Evolutionary conservation across 2,797 vertebrate species (phyloP), one percentile per base, ranked within the genome.

Genomic region (Oophaga sylvatica): DNA sequence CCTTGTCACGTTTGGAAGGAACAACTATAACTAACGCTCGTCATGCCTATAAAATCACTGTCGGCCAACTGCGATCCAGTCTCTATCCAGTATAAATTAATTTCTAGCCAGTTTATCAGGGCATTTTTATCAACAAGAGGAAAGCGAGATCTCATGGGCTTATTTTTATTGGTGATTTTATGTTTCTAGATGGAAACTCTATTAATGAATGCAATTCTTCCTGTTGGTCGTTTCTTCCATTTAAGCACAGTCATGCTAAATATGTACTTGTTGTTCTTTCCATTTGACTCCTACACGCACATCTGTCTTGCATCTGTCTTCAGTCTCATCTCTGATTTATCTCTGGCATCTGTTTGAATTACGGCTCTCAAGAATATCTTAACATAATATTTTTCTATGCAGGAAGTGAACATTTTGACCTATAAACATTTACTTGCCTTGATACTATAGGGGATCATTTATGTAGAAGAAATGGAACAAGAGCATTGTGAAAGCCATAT

Each of bases 301-400:
- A 83, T 87, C 86, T 87, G 86, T 83, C 73, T 70, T 83, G 11
- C 70, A 83, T 87, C 45, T 84, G 77, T 88, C 56, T 56, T 26
- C 29, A 59, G 76, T 78, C 65, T 68, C 76, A 53, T 31, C 63
- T 75, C 41, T 83, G 16, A 60, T 84, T 80, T 84, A 45, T 84
- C 35, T 63, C 29, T 12, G 56, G 67, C 77, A 56, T 84, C 19
- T 80, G 73, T 56, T 68, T 57, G 53, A 56, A 82, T 70, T 57
- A 20, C 16, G 63, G 6, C 41, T 82, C 48, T 9, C 56, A 53
- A 12, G n/a, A 35, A 56, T 81, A 48, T 68, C 45, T 81, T 20
- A 35, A 65, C 80, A n/a, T 65, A 81, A 9, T 13, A 15, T 45
- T 26, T 17, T 81, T 65, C 48, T 22, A 2, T 67, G 41, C 62